Evolutionary conservation across 2,888 invertebrate genomes (phyloP).

Genomic region (Lasioglossum leucozonium): DNA sequence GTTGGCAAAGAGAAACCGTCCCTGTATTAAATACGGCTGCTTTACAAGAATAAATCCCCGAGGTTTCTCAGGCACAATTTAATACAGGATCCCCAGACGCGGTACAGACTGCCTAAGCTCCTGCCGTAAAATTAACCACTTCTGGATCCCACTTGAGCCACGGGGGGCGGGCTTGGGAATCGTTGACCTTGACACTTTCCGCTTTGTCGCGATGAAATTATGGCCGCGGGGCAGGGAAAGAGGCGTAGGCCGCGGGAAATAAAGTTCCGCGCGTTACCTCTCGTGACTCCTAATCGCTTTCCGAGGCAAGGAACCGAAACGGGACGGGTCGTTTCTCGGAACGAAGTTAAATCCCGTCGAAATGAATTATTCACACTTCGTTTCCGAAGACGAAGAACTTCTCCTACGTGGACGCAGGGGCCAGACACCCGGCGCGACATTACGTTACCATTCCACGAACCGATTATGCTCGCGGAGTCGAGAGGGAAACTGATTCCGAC

Average conservation of each 20-base stretch:
- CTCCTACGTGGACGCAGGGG: neutral
- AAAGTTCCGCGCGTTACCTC: conserved; percentile 12
- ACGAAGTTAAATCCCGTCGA: conserved; percentile 39
- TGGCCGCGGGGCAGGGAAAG: neutral
- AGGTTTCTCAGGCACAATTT: neutral
- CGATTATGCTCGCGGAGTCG: neutral
- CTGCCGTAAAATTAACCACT: conserved; percentile 37
- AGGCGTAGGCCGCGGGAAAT: conserved; percentile 9
- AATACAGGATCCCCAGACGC: neutral
- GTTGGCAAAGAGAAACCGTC: neutral
- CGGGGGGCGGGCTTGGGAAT: neutral
- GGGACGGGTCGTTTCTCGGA: neutral
- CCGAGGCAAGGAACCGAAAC: neutral
- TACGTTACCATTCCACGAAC: conserved; percentile 4
- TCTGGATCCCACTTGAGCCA: conserved; percentile 23
- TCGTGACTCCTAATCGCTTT: conserved; percentile 28
- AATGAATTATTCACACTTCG: conserved; percentile 58
- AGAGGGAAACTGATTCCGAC: neutral
- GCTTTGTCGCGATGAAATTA: conserved; percentile 34
- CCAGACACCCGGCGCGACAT: conserved; percentile 20
- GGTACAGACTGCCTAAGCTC: conserved; percentile 19
- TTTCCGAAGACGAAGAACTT: conserved; percentile 14
- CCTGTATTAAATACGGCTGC: neutral
- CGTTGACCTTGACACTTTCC: conserved; percentile 41
- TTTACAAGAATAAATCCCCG: neutral